These are phyloP conservation scores for Uloborus diversus DNA, from an alignment of 1,140 invertebrate species.

Conservation along the genomic window DNA sequence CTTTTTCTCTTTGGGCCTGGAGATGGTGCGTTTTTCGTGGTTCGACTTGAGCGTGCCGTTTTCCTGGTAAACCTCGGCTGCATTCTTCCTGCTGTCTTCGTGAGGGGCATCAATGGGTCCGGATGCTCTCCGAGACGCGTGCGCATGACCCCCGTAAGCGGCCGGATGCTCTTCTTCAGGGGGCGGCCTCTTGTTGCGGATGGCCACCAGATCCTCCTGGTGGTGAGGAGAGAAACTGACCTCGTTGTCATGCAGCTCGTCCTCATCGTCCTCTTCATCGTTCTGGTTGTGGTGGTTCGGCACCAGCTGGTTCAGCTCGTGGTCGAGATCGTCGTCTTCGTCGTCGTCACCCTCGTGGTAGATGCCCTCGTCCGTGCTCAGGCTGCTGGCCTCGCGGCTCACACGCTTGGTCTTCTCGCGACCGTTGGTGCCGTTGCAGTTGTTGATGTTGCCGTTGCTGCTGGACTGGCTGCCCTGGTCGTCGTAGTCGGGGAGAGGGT, in stretches of 20 bases:
- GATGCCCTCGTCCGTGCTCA: slow-evolving; percentile 60
- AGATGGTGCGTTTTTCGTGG: neutral
- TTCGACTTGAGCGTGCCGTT: slow-evolving; percentile 19
- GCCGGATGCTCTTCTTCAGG: neutral
- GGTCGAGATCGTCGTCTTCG: slow-evolving; percentile 13
- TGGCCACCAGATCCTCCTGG: slow-evolving; percentile 57
- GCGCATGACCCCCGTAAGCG: neutral
- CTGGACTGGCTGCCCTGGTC: slow-evolving; percentile 36
- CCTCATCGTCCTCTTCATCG: slow-evolving; percentile 51
- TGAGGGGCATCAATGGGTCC: slow-evolving; percentile 38
- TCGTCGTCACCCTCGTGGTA: slow-evolving; percentile 58
- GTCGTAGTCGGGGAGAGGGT: slow-evolving; percentile 58
- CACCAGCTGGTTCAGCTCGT: slow-evolving; percentile 12
- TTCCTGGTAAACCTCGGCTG: neutral
- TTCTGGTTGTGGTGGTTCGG: slow-evolving; percentile 31
- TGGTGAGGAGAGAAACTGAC: slow-evolving; percentile 57
- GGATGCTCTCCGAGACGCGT: slow-evolving; percentile 53
- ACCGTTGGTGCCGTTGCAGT: neutral
- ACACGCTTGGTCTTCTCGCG: slow-evolving; percentile 31
- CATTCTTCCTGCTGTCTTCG: slow-evolving; percentile 34
- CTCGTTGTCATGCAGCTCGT: slow-evolving; percentile 55
- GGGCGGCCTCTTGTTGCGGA: slow-evolving; percentile 52
- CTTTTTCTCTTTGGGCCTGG: neutral
- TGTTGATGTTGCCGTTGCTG: slow-evolving; percentile 21
- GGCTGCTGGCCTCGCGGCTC: slow-evolving; percentile 57